Evolutionary conservation across 2,113 vertebrate species (phyloP), one percentile per base, ranked within the genome.

Genomic region (Nannospalax galili): DNA sequence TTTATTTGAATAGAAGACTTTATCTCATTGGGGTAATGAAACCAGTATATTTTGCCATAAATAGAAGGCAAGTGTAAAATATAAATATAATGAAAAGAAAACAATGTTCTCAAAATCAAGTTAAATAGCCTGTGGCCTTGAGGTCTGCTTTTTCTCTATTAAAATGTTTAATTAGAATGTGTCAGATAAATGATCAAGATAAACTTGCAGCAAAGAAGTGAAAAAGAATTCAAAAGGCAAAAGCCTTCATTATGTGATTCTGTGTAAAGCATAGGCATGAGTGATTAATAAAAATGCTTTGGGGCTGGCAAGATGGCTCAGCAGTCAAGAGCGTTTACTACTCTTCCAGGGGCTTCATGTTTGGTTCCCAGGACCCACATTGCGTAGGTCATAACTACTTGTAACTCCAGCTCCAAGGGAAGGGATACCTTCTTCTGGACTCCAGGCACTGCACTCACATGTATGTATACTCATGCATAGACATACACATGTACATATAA

Each of bases 51-150:
- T 82, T 96, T 82, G n/a, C 78, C 62, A 93, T 81, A 93, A 91
- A 89, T 82, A 80, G 52, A 90, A 92, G 32, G 16, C 78, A 87
- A 75, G 15, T 88, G 3, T 89, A 86, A 95, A 93, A 70, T 12
- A 85, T 64, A 75, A 87, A 81, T 73, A 32, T 40, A 95, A 89
- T 69, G 73, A 58, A 94, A 96, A 89, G 9, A 95, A 95, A 95
- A 48, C 16, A 79, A n/a, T 89, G 3, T 78, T 92, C 37, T 93
- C 58, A 70, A 87, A 92, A 95, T 90, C 5, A 42, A 93, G 15
- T 28, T 94, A 40, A 90, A 84, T 90, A 40, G 32, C 70, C 92
- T 85, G 30, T 93, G 56, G 65, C n/a, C 37, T 84, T 90, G 32
- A 95, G 42, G 52, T 1, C 7, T 82, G 12, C 58, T 69, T 92